These are phyloP conservation scores for Botia kubotai DNA, from an alignment of 2,797 vertebrate species.

Conservation along the genomic window DNA sequence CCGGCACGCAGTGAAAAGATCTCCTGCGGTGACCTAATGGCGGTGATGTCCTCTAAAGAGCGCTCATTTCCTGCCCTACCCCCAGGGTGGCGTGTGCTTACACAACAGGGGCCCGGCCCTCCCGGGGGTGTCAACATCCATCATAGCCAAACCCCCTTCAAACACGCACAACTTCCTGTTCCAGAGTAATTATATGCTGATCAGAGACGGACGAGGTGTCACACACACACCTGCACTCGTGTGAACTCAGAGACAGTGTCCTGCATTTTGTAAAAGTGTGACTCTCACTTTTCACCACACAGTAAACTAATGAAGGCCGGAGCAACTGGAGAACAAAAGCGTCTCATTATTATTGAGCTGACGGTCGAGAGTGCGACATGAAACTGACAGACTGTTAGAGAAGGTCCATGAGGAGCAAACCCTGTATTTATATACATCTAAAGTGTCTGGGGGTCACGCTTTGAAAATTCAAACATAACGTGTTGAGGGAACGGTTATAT, in stretches of 20 bases:
- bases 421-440: conserved; percentile 56
- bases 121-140: conserved; percentile 85
- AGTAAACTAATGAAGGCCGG: conserved; percentile 77
- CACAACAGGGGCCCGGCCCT: conserved; percentile 74
- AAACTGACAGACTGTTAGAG: conserved; percentile 66
- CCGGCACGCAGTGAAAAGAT: conserved; percentile 67
- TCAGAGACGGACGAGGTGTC: conserved; percentile 84
- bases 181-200: conserved; percentile 88
- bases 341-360: conserved; percentile 76
- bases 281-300: conserved; percentile 56
- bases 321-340: conserved; percentile 75
- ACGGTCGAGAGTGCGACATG: conserved; percentile 67
- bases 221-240: conserved; percentile 62
- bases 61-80: conserved; percentile 77
- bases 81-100: conserved; percentile 80
- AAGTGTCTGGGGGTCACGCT: conserved; percentile 20
- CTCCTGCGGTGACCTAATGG: conserved; percentile 82
- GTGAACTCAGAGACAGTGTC: conserved; percentile 42
- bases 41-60: conserved; percentile 72
- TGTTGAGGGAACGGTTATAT: not conserved
- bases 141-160: conserved; percentile 73
- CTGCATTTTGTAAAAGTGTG: conserved; percentile 37
- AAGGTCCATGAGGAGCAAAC: conserved; percentile 46
- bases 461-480: conserved; percentile 7
- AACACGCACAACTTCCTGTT: conserved; percentile 80